Evolutionary conservation across 1,140 invertebrate species (phyloP), one percentile per base, ranked within the genome.

Genomic region (Zaprionus ghesquierei): DNA sequence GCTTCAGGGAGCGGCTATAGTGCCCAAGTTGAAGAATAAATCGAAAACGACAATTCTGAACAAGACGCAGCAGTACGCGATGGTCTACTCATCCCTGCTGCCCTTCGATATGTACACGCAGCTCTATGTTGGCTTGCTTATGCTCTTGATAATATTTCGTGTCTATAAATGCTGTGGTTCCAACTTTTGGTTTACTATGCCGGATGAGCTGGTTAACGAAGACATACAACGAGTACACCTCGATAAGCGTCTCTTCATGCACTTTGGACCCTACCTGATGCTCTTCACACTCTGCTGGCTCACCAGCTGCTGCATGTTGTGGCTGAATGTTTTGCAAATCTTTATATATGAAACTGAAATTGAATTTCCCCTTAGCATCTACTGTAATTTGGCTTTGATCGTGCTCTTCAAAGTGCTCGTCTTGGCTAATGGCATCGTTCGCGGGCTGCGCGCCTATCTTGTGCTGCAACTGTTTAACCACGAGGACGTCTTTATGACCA

Each of bases 331-430:
- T 0, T 1, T 27, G 6, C n/a, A 29, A n/a, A 10, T 75, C 5
- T n/a, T 3, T 1, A 2, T 5, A 5, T 15, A 9, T 9, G 5
- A 22, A 2, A 10, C 31, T n/a, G n/a, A n/a, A n/a, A 2, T 4
- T 29, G 13, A 20, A 9, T 3, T 20, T 3, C 41, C 41, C 41
- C 1, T 20, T 0, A 2, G 1, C 3, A 9, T 53, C 0, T 63
- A 31, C 8, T 2, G 4, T 27, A 29, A 69, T 1, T 15, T 81
- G 1, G 2, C 3, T 8, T 8, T 65, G 13, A 13, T 5, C 0
- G 0, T 81, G 2, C 0, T 65, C 0, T 77, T 77, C 12, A 81
- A 81, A 38, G 0, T 81, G 3, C 4, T 81, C 1, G 23, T 66
- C 6, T 0, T 76, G 13, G 6, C 22, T 22, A 63, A 77, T 41